Base-by-base conservation (phyloP, 2,888 invertebrate species). In the Diploptera punctata region DNA sequence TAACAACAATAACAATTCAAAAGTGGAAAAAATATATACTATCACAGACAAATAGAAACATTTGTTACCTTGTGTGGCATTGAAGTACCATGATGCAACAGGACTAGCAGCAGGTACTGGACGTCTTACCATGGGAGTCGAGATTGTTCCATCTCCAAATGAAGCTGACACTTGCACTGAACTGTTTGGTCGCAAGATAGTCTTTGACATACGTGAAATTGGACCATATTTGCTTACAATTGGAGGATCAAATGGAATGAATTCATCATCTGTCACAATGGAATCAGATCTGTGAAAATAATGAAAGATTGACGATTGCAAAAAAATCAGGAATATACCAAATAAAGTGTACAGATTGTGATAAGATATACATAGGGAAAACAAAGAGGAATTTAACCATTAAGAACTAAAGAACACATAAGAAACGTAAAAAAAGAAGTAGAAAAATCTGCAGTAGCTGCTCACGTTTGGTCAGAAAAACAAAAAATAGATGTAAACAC, bases 141-240 rank as follows among this genome's bases (percentile, higher is more conserved):
- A 77, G n/a, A 78, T 76, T 47, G 81, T 79, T 54, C 80, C 78
- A 70, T 84, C 84, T 13, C 78, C 80, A 49, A 82, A 82, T 38
- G 82, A 78, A 43, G 80, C 78, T n/a, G 81, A 75, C 33, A 73
- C 75, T 68, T 75, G 75, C 29, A 75, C 75, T 10, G 75, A 74
- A 67, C 70, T 74, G 73, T 61, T 77, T 69, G 70, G 78, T 74
- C 74, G 76, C 72, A 69, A 77, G 68, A 75, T 76, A 60, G 43
- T 78, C 73, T 74, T 78, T 60, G 71, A 77, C 75, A 76, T 76
- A 52, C 88, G 83, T 1, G 90, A 90, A 76, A 91, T 91, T 1
- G 91, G 91, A 2, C 91, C 91, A 79, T 87, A 91, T 81, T 90
- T 90, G 76, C 89, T 90, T 19, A 88, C 87, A 26, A 88, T 84